A percentile compares a stretch with the other conserved stretches of the same genome.
Evolutionary conservation across 1,140 invertebrate genomes (phyloP).

Genomic region (Olivierus martensii): DNA sequence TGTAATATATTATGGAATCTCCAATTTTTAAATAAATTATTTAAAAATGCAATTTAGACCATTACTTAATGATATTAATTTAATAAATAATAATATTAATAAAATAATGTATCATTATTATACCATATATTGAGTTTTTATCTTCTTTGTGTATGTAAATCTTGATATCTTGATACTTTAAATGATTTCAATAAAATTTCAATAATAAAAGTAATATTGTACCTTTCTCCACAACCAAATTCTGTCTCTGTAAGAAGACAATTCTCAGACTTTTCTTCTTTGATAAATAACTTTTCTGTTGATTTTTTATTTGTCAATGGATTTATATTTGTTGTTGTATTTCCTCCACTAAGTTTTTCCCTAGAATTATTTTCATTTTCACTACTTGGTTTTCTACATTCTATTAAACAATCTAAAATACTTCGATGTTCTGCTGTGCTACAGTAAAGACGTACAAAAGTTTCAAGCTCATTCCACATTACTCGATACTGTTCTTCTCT

Average conservation of each 20-base stretch:
- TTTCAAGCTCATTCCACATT: slow-evolving; percentile 80
- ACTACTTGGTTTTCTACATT: slow-evolving; percentile 43
- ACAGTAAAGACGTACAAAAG: slow-evolving; percentile 59
- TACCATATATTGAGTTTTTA: no score
- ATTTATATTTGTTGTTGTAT: background rate
- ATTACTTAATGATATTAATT: no score
- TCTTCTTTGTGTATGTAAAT: no score
- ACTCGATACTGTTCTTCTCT: slow-evolving; percentile 78
- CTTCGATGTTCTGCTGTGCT: slow-evolving; percentile 52
- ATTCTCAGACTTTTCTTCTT: background rate
- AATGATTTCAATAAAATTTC: no score
- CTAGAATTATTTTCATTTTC: background rate
- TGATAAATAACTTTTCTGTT: background rate
- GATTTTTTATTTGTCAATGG: background rate
- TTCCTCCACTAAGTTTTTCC: no score
- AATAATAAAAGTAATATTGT: slow-evolving; percentile 11
- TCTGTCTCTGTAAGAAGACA: background rate
- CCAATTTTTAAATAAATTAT: no score
- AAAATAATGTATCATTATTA: no score
- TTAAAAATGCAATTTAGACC: no score
- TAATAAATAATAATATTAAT: no score
- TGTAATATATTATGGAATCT: no score
- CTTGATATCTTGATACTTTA: no score
- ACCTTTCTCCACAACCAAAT: background rate
- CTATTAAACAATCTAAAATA: slow-evolving; percentile 67